Conservation (phyloP, 2,113 vertebrate species). For the Crotalus viridis region DNA sequence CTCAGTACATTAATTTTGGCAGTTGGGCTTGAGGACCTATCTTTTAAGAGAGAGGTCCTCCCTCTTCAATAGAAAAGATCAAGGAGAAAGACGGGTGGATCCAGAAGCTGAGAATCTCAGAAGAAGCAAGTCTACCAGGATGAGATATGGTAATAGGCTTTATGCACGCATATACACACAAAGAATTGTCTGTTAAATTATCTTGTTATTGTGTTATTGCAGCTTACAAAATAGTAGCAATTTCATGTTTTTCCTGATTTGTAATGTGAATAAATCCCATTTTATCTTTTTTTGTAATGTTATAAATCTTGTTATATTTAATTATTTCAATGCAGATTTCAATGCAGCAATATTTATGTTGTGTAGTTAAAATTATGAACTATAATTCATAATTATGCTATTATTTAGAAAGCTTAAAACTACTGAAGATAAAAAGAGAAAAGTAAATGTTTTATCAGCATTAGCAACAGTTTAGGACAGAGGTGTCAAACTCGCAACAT, state of each 20-base stretch:
- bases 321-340: neutral
- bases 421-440: neutral
- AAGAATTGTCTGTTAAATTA: neutral
- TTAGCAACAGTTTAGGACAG: neutral
- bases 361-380: neutral
- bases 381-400: neutral
- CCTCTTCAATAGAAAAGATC: neutral
- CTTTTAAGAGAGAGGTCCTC: neutral
- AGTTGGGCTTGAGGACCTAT: neutral
- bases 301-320: neutral
- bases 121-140: neutral
- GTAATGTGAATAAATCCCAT: neutral
- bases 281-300: neutral
- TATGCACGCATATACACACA: neutral
- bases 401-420: neutral
- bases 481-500: no score
- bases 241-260: neutral
- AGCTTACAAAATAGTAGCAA: neutral
- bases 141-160: neutral
- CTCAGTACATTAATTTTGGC: neutral
- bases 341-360: neutral
- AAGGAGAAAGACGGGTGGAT: neutral
- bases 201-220: neutral
- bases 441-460: neutral
- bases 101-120: neutral